Evolutionary conservation across 2,888 invertebrate species (phyloP), one percentile per base, ranked within the genome.

Genomic region (Erebia palarica): DNA sequence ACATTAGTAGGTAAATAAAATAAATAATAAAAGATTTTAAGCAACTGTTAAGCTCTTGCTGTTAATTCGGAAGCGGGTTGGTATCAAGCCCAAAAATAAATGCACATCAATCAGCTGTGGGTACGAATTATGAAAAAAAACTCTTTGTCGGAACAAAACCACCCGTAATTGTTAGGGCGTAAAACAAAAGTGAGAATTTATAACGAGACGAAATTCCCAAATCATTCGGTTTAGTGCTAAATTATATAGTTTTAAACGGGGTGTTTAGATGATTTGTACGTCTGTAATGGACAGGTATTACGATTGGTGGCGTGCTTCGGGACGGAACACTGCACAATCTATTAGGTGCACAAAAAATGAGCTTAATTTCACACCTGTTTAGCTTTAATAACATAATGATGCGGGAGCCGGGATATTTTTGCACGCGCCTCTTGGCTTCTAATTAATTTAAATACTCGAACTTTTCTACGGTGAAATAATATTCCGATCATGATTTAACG

Each of bases 291-390:
- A 78, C 76, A 82, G 85, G 82, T 86, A 86, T 91, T 91, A 88
- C 86, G 82, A 86, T 10, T 89, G 88, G 85, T 86, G 84, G 85
- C 82, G 82, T 79, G 84, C 85, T 84, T 80, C 82, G 82, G 85
- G 86, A 82, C 81, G 81, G 86, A 85, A 84, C 87, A 83, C 85
- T 84, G 83, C 82, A 85, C 88, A 87, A 88, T 90, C 91, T 90
- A 91, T 91, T 91, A 89, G 85, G 84, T 75, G 83, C 81, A 86
- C 86, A 90, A 91, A 92, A 92, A 92, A 82, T 85, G 79, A 86
- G 86, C 87, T 86, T 91, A 92, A 93, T 92, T 93, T 92, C 90
- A 92, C 92, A 93, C 92, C 90, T 92, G 92, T 91, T 92, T 91
- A 88, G 84, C 79, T 88, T 90, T 90, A 91, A 92, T 92, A 85